Conservation (phyloP, 2,888 invertebrate genomes). For the Hartigia nigra region DNA sequence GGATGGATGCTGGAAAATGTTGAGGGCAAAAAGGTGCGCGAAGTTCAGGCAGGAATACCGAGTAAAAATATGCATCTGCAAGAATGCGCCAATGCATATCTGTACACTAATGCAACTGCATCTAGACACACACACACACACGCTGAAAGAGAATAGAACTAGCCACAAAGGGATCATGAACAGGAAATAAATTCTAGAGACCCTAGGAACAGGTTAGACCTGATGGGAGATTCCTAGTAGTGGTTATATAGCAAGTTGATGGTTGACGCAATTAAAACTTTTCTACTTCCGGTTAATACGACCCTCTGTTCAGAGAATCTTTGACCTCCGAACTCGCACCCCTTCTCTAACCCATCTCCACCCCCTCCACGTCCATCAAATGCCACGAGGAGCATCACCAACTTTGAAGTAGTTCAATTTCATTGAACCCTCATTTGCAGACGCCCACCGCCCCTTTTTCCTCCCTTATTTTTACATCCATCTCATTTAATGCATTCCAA, state of each 20-base stretch:
- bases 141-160: background rate
- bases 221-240: background rate
- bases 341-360: background rate
- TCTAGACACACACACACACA: background rate
- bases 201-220: background rate
- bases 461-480: background rate
- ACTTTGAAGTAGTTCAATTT: background rate
- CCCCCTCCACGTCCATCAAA: background rate
- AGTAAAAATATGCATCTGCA: background rate
- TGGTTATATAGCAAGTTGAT: constrained; percentile 26
- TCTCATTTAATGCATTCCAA: constrained; percentile 20
- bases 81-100: background rate
- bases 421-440: background rate
- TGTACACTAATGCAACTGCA: background rate
- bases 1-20: background rate
- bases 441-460: background rate
- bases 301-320: constrained; percentile 45
- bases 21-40: background rate
- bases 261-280: constrained; percentile 60
- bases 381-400: background rate
- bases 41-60: background rate
- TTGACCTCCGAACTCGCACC: constrained; percentile 31
- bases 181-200: constrained; percentile 14
- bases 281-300: constrained; percentile 57
- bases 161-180: background rate